phyloP scores from a whole-genome alignment of 53 echinoderm and acorn worm species.

The Echinarachnius parma region DNA sequence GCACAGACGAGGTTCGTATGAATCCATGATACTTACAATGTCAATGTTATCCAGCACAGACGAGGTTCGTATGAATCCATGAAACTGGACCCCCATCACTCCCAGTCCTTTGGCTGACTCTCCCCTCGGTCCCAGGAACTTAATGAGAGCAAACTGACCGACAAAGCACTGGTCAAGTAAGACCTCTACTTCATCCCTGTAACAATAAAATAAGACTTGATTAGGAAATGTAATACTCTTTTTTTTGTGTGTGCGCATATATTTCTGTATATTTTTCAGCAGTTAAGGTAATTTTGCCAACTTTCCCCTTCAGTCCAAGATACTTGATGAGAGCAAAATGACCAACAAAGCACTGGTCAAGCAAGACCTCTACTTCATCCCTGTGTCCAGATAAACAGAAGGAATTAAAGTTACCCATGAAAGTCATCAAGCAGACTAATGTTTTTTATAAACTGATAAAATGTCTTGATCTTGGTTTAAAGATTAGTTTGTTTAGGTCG shows the following conservation, averaged over 20 bases:
- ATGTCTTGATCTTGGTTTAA: too few relatives aligned
- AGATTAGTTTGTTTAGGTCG: too few relatives aligned
- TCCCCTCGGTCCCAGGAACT: slow-evolving; percentile 79
- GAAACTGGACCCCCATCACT: slow-evolving; percentile 79
- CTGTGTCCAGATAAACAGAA: too few relatives aligned
- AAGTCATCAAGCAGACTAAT: too few relatives aligned
- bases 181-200: slow-evolving; percentile 86
- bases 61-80: slow-evolving; percentile 65
- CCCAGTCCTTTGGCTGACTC: slow-evolving; percentile 71
- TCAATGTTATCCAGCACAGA: slow-evolving; percentile 59
- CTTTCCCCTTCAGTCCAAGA: slow-evolving; percentile 68
- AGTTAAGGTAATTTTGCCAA: too few relatives aligned
- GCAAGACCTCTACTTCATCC: slow-evolving; percentile 80
- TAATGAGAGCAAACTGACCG: slow-evolving; percentile 84
- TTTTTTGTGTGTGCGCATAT: too few relatives aligned
- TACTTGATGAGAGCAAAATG: slow-evolving; percentile 91
- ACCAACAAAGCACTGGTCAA: slow-evolving; percentile 74
- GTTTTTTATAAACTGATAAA: too few relatives aligned
- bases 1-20: slow-evolving; percentile 44
- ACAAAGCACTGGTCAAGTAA: slow-evolving; percentile 68
- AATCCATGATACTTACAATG: slow-evolving; percentile 76
- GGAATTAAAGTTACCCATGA: too few relatives aligned
- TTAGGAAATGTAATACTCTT: too few relatives aligned
- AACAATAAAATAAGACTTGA: too few relatives aligned
- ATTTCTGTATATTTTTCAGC: too few relatives aligned